phyloP scores from a whole-genome alignment of 2,797 vertebrate species.

The Bovichtus diacanthus region DNA sequence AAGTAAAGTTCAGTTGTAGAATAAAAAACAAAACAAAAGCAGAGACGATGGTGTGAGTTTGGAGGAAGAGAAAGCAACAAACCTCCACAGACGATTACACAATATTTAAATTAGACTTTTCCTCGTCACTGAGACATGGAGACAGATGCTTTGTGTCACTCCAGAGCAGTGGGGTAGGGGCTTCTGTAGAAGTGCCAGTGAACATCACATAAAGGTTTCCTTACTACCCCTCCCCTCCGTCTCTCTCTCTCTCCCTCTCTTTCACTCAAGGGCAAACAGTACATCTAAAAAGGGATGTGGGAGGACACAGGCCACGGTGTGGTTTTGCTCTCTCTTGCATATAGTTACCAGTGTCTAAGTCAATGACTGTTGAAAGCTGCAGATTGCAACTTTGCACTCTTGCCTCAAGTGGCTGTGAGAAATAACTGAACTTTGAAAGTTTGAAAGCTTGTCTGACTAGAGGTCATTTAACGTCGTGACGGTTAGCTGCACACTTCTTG shows the following conservation, averaged over 20 bases:
- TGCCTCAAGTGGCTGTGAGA: slow-evolving; percentile 17
- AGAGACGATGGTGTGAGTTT: background rate
- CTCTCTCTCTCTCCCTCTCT: slow-evolving; percentile 7
- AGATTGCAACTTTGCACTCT: background rate
- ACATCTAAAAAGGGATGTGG: slow-evolving; percentile 32
- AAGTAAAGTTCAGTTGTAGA: background rate
- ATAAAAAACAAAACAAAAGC: background rate
- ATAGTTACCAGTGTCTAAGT: slow-evolving; percentile 22
- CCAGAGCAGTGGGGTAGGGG: slow-evolving; percentile 56
- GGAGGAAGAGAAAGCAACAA: slow-evolving; percentile 8
- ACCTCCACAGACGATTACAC: slow-evolving; percentile 57
- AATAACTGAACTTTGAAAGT: slow-evolving; percentile 1
- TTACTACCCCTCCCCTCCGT: slow-evolving; percentile 17
- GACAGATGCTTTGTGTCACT: slow-evolving; percentile 78
- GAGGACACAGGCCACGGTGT: background rate
- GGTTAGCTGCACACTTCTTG: background rate
- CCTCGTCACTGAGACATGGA: slow-evolving; percentile 44
- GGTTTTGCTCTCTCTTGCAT: slow-evolving; percentile 29
- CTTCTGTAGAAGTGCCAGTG: slow-evolving; percentile 77
- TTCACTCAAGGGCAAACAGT: slow-evolving; percentile 49
- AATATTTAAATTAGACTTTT: slow-evolving; percentile 60
- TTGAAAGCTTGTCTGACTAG: slow-evolving; percentile 17
- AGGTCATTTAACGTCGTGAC: slow-evolving; percentile 24
- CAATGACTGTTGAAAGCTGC: slow-evolving; percentile 5
- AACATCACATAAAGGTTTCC: slow-evolving; percentile 52